phyloP scores from a whole-genome alignment of 2,113 vertebrate species.

The Leucosticte australis region DNA sequence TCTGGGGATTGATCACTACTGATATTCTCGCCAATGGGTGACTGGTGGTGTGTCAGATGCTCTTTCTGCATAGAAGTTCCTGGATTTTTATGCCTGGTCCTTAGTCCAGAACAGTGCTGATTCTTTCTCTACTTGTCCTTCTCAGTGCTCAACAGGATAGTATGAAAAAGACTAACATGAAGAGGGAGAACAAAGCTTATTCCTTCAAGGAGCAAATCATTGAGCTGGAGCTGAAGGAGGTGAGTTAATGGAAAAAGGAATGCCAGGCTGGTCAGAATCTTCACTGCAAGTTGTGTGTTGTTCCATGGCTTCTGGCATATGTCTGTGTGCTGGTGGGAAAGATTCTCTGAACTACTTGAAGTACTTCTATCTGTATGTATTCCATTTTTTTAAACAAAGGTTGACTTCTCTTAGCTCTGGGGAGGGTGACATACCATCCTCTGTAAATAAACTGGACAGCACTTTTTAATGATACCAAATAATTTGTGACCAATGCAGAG shows the following conservation, averaged over 20 bases:
- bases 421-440: neutral
- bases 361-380: neutral
- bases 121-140: neutral
- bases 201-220: conserved; percentile 99
- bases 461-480: neutral
- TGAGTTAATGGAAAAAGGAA: conserved; percentile 30
- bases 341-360: neutral
- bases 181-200: conserved; percentile 97
- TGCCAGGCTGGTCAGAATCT: neutral
- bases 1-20: neutral
- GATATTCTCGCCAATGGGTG: neutral
- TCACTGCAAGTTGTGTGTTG: neutral
- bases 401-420: neutral
- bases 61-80: neutral
- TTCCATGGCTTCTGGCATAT: neutral
- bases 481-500: neutral
- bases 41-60: neutral
- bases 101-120: neutral
- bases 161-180: conserved; percentile 93
- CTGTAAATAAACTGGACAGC: neutral
- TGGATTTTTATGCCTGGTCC: neutral
- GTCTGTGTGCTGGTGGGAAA: neutral
- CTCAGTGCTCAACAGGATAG: conserved; percentile 91
- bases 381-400: neutral
- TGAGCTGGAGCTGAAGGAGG: conserved; percentile 95